A percentile compares a stretch with the other conserved stretches of the same genome.
Conservation (phyloP, 2,113 vertebrate species). For the Melanotaenia duboulayi region DNA sequence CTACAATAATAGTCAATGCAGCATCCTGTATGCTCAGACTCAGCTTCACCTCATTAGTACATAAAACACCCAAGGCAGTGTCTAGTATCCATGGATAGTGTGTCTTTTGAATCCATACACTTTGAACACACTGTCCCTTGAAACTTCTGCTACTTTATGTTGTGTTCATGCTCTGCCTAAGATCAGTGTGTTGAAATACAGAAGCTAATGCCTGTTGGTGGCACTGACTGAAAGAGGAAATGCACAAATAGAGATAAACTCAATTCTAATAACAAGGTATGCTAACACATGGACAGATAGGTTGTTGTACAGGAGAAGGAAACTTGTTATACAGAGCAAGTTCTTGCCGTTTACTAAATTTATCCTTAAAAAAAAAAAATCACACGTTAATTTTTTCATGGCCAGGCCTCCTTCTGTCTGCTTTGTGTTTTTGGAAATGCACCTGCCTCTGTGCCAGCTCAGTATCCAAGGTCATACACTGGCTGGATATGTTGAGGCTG, state of each 20-base stretch:
- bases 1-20: neutral
- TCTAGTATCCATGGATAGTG: too few relatives aligned
- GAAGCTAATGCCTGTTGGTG: too few relatives aligned
- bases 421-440: conserved; percentile 32
- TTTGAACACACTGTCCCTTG: too few relatives aligned
- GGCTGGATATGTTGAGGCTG: conserved; percentile 67
- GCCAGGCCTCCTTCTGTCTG: conserved; percentile 7
- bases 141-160: too few relatives aligned
- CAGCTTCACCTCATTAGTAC: neutral
- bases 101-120: too few relatives aligned
- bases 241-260: neutral
- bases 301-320: neutral
- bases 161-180: neutral
- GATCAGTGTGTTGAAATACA: too few relatives aligned
- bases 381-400: conserved; percentile 37
- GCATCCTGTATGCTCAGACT: conserved; percentile 1
- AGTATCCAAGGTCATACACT: conserved; percentile 59
- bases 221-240: neutral
- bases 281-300: neutral
- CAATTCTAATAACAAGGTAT: conserved; percentile 3
- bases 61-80: too few relatives aligned
- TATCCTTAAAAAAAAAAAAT: neutral
- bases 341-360: neutral
- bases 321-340: neutral
- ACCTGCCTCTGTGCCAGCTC: conserved; percentile 50